Evolutionary conservation across 1,140 invertebrate genomes (phyloP), one percentile per base, ranked within the genome.

Genomic region (Tachypleus tridentatus): DNA sequence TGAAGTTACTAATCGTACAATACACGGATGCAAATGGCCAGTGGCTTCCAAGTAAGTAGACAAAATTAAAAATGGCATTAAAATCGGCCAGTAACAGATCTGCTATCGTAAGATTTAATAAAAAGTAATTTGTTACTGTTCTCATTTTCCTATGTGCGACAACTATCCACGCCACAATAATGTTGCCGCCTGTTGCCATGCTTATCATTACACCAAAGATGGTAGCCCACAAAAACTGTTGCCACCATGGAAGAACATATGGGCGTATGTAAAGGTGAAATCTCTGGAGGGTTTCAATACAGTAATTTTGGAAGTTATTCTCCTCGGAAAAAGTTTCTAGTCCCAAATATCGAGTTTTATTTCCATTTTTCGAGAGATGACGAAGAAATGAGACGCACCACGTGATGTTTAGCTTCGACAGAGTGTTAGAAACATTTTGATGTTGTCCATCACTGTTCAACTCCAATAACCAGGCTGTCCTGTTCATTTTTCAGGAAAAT

Each of bases 81-180:
- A 82, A 72, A 5, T 76, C 69, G 0, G 79, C 74, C 69, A 80
- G 76, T 29, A 71, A 50, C 29, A 77, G 65, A 63, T 76, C 75
- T 11, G 76, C 74, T 9, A 76, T 59, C 4, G 72, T 69, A 11
- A 76, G 60, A 67, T 76, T 76, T 50, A 77, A 54, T 10, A 76
- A 67, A 61, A 77, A 77, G 48, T 70, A 72, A 63, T 76, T 76
- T 3, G 76, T 76, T 4, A 76, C 72, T 3, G 74, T 72, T 10
- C 76, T 61, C 74, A 75, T 75, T 51, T 76, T 66, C 66, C 89
- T 85, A 78, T 95, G 88, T 61, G 79, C 80, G 77, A 88, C 81
- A 49, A 93, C 88, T 71, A 93, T 93, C 90, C 89, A 93, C 70
- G 92, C 88, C 51, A 93, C 89, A 63, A 91, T 88, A 52, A 84